Conservation (phyloP, 2,113 vertebrate genomes). For the Siniperca chuatsi region DNA sequence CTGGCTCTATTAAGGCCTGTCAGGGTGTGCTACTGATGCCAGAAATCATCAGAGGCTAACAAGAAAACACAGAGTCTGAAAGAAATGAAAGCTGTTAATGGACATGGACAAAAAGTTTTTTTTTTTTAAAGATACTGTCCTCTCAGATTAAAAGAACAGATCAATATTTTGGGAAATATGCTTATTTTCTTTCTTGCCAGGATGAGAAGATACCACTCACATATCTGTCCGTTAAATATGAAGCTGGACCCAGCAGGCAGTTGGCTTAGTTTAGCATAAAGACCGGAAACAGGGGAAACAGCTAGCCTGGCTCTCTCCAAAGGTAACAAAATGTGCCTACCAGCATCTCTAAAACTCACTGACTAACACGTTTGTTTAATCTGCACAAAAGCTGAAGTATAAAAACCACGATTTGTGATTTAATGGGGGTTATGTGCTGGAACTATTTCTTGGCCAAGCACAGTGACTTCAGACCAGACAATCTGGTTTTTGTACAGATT, state of each 20-base stretch:
- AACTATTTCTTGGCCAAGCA: neutral
- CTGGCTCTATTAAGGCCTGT: constrained; percentile 15
- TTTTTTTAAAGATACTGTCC: neutral
- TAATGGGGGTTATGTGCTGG: neutral
- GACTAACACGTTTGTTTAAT: too few relatives aligned
- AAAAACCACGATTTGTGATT: neutral
- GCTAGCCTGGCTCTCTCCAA: neutral
- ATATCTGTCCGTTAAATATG: neutral
- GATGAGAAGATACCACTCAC: neutral
- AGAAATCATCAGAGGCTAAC: constrained; percentile 18
- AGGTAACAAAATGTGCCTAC: neutral
- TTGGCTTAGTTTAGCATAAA: neutral
- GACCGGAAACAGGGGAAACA: neutral
- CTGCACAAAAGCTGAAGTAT: too few relatives aligned
- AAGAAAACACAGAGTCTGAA: constrained; percentile 6
- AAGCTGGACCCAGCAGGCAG: neutral
- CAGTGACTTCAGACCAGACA: neutral
- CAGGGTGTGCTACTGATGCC: constrained; percentile 16
- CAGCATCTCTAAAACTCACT: neutral
- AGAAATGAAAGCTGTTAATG: neutral
- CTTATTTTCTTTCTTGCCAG: neutral
- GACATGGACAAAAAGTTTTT: neutral
- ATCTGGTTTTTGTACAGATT: neutral
- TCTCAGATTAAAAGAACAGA: neutral
- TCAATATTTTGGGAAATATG: too few relatives aligned